Base-by-base conservation (phyloP, 2,113 vertebrate species). In the Neodontobutis hainanensis region DNA sequence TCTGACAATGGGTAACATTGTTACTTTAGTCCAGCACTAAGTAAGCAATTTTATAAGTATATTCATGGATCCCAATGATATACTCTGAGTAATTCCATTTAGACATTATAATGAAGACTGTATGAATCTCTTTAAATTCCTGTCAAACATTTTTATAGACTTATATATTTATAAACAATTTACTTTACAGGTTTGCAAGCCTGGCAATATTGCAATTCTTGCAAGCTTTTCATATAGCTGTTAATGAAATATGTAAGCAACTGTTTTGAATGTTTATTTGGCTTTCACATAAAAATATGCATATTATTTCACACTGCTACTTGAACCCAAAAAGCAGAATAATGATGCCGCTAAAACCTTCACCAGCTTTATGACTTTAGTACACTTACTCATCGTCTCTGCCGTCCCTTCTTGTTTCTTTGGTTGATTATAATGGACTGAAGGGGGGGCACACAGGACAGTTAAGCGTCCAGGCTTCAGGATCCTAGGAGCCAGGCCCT, bases 401-500 rank as follows among this genome's bases (percentile, higher is more conserved):
- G 73, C 74, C 77, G 74, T 61, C 81, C 83, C 75, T 50, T 73
- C 64, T 83, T 75, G 70, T 75, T 81, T 73, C 61, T 77, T 59
- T 83, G 65, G 84, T 81, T 79, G 75, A 85, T 87, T 78, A 78
- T 90, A 77, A 79, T 75, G 89, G 83, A 90, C 86, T 79, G 80
- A 93, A 85, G 88, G 36, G 78, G 85, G 76, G 79, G 80, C 87
- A 90, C 79, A 88, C 83, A 88, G 77, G 91, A 84, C 79, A 88
- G 78, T 89, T 88, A 83, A 88, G 89, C 88, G 86, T 68, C 67
- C 43, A 43, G 80, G 64, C 69, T 61, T 57, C 53, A 64, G 78
- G 86, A 87, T 85, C 71, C 77, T 85, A 77, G 84, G 84, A 27
- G 1, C 19, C 19, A 27, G 19, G 19, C 19, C 3, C 19, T 3